Evolutionary conservation across 1,140 invertebrate species (phyloP), one percentile per base, ranked within the genome.

Genomic region (Drosophila tristis): DNA sequence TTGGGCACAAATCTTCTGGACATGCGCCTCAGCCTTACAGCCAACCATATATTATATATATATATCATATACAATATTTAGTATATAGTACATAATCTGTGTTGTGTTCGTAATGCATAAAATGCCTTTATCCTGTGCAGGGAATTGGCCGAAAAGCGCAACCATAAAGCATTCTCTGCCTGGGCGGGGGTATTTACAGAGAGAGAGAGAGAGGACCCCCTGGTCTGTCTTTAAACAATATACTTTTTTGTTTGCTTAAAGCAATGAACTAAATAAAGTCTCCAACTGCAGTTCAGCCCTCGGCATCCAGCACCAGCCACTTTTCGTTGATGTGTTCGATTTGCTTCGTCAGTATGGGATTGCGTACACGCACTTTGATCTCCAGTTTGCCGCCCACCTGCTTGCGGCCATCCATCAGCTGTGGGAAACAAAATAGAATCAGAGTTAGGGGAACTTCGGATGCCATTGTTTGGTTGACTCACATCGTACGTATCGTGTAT

Each of bases 401-500:
- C 80, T 97, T 97, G 13, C 98, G 93, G 0, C 98, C 98, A 80
- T 99, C 97, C 95, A 98, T 96, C 60, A 99, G 87, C 96, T 97
- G 11, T 39, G 1, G 0, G 11, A 92, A 49, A 93, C 45, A 5
- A 16, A 8, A 43, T 9, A 26, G 7, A 56, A 3, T 29, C 11
- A n/a, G 75, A 13, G 66, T 50, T 53, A 75, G 87, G 13, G 0
- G 13, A 8, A 13, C 7, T 23, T 4, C 1, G 31, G 8, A 3
- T 58, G 35, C 2, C 2, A 8, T 7, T 6, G 3, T 35, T 51
- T 4, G 84, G 73, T 90, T 56, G 56, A 95, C 96, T 97, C 93
- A 98, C 97, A 92, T 98, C 96, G 93, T 96, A 97, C 5, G 97
- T 96, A 70, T 99, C 97, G 92, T 99, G 98, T 57, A 98, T 92